phyloP scores from a whole-genome alignment of 2,113 vertebrate genomes.

The Phrynosoma blainvillii region DNA sequence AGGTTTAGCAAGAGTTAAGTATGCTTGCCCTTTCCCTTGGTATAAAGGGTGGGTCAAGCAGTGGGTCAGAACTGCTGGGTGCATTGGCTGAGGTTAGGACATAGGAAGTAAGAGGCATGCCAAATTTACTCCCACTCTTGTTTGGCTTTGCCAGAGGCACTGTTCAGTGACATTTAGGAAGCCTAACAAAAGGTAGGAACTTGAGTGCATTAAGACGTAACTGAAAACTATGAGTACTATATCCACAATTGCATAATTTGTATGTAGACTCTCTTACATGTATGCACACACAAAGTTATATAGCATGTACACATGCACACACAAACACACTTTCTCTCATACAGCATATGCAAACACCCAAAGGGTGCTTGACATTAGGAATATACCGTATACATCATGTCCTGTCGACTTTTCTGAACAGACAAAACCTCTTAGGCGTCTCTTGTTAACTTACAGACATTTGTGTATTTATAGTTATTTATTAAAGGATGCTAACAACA shows the following conservation, averaged over 20 bases:
- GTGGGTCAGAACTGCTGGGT: not conserved
- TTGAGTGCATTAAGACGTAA: not conserved
- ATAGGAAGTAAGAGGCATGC: conserved; percentile 39
- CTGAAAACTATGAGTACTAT: not conserved
- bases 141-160: not conserved
- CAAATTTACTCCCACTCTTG: conserved; percentile 50
- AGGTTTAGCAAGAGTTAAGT: conserved; percentile 25
- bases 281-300: not conserved
- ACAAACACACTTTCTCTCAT: not conserved
- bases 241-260: not conserved
- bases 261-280: not conserved
- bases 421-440: not conserved
- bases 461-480: not conserved
- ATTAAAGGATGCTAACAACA: not conserved
- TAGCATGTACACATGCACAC: not conserved
- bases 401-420: not conserved
- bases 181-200: not conserved
- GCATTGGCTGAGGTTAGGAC: conserved; percentile 28
- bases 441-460: not conserved
- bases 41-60: conserved; percentile 36
- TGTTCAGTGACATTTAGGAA: not conserved
- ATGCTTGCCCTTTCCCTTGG: not conserved
- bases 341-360: not conserved
- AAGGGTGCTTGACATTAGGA: not conserved
- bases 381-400: too few species aligned